These are phyloP conservation scores for Polypedilum pembai DNA, from an alignment of 1,140 invertebrate species.

Conservation along the genomic window DNA sequence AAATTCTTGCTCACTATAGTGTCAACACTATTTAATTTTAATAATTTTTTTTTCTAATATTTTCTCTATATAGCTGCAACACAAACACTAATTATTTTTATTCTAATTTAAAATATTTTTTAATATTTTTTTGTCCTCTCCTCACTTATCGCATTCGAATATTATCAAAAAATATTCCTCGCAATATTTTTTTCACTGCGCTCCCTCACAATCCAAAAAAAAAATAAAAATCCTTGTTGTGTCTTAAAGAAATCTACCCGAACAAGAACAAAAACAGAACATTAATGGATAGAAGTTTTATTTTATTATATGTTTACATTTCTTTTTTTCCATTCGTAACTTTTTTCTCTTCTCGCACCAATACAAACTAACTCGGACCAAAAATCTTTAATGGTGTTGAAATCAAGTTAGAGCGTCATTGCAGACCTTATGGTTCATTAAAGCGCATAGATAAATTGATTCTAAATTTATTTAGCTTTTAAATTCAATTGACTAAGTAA, in stretches of 20 bases:
- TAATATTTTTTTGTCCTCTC: constrained; percentile 6
- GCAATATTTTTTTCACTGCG: not conserved
- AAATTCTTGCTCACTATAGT: not conserved
- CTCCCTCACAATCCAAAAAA: not conserved
- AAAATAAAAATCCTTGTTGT: constrained; percentile 23
- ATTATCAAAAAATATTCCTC: not conserved
- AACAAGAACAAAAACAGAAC: constrained; percentile 28
- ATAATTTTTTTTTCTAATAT: not conserved
- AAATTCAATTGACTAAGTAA: no score
- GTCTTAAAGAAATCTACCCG: constrained; percentile 26
- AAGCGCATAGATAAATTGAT: not conserved
- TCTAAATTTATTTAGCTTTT: no score
- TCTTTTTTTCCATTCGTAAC: constrained; percentile 28
- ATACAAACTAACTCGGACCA: constrained; percentile 5
- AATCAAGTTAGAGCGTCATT: not conserved
- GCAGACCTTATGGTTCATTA: not conserved
- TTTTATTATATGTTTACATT: constrained; percentile 29
- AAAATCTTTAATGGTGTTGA: constrained; percentile 13
- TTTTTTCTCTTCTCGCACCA: constrained; percentile 26
- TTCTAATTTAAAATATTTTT: not conserved
- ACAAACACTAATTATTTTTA: constrained; percentile 16
- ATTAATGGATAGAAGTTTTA: constrained; percentile 28
- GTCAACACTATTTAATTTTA: not conserved
- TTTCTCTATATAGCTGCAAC: not conserved
- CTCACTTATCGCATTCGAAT: not conserved